Evolutionary conservation across 2,888 invertebrate genomes (phyloP).

Genomic region (Hypsopygia costalis): DNA sequence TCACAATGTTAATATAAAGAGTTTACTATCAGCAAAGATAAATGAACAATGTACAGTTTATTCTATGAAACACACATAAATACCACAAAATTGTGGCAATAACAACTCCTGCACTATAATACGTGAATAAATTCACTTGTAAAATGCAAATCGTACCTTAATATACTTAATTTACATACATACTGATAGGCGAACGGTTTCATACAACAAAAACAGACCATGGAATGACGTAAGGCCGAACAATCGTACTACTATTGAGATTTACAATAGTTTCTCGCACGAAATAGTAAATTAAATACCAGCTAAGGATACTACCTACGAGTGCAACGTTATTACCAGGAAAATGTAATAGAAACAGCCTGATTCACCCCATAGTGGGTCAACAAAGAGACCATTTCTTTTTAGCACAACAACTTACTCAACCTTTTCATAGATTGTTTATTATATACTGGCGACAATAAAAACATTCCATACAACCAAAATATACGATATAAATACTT

Average conservation of each 20-base stretch:
- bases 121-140: too few relatives aligned
- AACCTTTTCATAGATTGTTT: neutral
- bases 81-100: too few relatives aligned
- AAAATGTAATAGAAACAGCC: conserved; percentile 37
- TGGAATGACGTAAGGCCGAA: conserved; percentile 19
- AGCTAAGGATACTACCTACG: conserved; percentile 24
- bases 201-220: neutral
- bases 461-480: neutral
- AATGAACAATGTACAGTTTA: too few relatives aligned
- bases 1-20: too few relatives aligned
- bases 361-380: conserved; percentile 21
- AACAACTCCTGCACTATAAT: too few relatives aligned
- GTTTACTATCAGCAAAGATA: too few relatives aligned
- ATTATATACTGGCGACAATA: neutral
- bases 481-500: conserved; percentile 6
- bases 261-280: conserved; percentile 17
- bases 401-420: neutral
- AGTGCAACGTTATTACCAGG: conserved; percentile 37
- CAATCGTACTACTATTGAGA: conserved; percentile 8
- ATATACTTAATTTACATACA: too few relatives aligned
- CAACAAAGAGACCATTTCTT: conserved; percentile 22
- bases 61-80: too few relatives aligned
- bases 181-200: too few relatives aligned
- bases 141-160: too few relatives aligned
- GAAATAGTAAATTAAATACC: conserved; percentile 25